A percentile compares a stretch with the other conserved stretches of the same genome.
Evolutionary conservation across 2,113 vertebrate species (phyloP).

Genomic region (Tretioscincus oriximinensis): DNA sequence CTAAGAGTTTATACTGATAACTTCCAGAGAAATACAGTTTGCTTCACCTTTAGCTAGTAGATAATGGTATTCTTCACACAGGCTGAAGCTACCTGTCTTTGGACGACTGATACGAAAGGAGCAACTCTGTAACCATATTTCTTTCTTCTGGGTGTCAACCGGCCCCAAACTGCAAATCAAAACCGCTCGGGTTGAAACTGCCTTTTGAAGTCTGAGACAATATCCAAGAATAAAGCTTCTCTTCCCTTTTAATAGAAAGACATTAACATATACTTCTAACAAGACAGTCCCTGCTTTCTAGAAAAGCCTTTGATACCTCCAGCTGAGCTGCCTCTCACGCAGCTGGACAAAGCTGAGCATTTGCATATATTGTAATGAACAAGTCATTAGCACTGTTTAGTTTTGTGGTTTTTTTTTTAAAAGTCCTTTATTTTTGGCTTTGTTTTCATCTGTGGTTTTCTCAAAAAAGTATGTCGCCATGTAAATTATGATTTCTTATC

Average conservation of each 20-base stretch:
- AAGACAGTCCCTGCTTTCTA: background rate
- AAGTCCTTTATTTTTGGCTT: background rate
- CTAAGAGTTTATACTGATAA: no score
- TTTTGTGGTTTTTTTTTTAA: no score
- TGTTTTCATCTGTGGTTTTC: background rate
- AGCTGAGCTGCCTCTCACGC: background rate
- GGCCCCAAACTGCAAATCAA: background rate
- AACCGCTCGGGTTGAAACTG: background rate
- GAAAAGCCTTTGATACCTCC: background rate
- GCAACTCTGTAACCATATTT: background rate
- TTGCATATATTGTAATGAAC: background rate
- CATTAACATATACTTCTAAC: background rate
- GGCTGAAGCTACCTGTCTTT: background rate
- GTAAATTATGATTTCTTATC: background rate
- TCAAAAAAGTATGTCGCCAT: background rate
- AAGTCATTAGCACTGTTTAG: background rate
- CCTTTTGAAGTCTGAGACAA: background rate
- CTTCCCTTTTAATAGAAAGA: background rate
- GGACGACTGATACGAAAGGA: background rate
- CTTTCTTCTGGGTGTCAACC: constrained; percentile 5
- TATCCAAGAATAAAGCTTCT: background rate
- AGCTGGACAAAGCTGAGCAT: background rate
- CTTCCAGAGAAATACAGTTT: fast-evolving
- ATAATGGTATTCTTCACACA: background rate
- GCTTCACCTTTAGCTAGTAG: background rate